Evolutionary conservation across 2,797 vertebrate species (phyloP).

Genomic region (Pangasius krempfi): DNA sequence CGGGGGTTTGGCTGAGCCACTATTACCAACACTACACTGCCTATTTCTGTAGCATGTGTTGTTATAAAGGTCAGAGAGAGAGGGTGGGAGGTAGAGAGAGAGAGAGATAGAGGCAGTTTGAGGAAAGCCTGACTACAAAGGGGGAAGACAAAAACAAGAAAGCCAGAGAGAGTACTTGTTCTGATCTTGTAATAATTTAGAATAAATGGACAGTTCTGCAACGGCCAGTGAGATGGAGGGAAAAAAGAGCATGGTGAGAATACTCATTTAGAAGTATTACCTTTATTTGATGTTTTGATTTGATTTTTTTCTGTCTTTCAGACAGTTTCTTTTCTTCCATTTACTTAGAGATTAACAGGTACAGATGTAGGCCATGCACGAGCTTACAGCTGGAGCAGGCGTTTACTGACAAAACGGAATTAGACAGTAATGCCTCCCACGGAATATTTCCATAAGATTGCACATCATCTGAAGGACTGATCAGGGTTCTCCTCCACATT

Average conservation of each 20-base stretch:
- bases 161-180: neutral
- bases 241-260: slow-evolving; percentile 59
- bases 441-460: neutral
- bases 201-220: slow-evolving; percentile 51
- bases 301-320: neutral
- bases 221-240: slow-evolving; percentile 54
- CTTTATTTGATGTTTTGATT: neutral
- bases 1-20: slow-evolving; percentile 59
- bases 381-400: neutral
- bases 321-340: neutral
- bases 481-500: neutral
- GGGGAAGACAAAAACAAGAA: neutral
- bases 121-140: slow-evolving; percentile 30
- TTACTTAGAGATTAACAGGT: neutral
- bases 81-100: slow-evolving; percentile 47
- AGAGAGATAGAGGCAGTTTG: slow-evolving; percentile 38
- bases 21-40: slow-evolving; percentile 70
- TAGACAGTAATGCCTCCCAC: neutral
- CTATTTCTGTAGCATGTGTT: slow-evolving; percentile 78
- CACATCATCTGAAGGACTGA: neutral
- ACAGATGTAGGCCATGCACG: neutral
- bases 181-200: slow-evolving; percentile 12
- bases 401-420: neutral
- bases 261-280: neutral
- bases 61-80: slow-evolving; percentile 80